Conservation (phyloP, 2,888 invertebrate species). For the Coenonympha glycerion region DNA sequence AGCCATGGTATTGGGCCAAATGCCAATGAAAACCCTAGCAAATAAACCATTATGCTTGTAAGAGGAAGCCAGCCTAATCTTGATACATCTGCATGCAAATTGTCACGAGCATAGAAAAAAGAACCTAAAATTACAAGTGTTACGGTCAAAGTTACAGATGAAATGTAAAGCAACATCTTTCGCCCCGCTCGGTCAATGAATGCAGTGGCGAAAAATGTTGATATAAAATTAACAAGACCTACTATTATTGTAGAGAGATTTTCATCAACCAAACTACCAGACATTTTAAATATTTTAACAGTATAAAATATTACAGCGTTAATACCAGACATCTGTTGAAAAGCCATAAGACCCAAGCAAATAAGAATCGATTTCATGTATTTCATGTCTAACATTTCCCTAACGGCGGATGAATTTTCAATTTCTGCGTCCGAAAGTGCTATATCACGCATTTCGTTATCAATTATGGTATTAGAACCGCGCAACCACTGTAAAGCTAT, state of each 20-base stretch:
- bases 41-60: constrained; percentile 86
- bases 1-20: constrained; percentile 90
- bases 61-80: constrained; percentile 86
- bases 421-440: constrained; percentile 81
- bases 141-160: constrained; percentile 85
- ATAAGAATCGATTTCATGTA: constrained; percentile 88
- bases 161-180: constrained; percentile 89
- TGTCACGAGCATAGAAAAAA: constrained; percentile 82
- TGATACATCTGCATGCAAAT: constrained; percentile 66
- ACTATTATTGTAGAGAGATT: constrained; percentile 90
- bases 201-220: constrained; percentile 89
- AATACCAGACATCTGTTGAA: constrained; percentile 96
- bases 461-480: constrained; percentile 85
- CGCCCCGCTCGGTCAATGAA: constrained; percentile 92
- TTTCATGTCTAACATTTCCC: constrained; percentile 81
- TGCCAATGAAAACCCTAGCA: constrained; percentile 90
- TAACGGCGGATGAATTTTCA: constrained; percentile 77
- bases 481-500: constrained; percentile 89
- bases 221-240: constrained; percentile 91
- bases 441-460: constrained; percentile 84
- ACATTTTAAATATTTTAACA: constrained; percentile 88
- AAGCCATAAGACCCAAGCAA: constrained; percentile 92
- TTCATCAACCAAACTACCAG: constrained; percentile 87
- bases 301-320: constrained; percentile 98
- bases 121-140: constrained; percentile 83